Evolutionary conservation across 2,797 vertebrate genomes (phyloP).

Genomic region (Gallinago nigripennis): DNA sequence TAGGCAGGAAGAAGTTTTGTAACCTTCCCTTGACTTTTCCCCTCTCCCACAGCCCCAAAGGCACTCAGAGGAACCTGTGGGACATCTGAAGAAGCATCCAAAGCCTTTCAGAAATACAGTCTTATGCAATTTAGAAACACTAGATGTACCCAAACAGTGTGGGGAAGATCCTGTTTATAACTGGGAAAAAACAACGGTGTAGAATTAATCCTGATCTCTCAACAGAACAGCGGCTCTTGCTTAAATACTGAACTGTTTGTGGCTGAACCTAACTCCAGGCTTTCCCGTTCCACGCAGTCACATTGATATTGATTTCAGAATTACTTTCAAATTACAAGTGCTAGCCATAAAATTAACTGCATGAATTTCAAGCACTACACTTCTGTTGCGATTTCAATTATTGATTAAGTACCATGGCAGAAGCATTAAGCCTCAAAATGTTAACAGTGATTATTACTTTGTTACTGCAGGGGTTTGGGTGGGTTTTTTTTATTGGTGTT

Average conservation of each 20-base stretch:
- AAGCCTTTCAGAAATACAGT: not conserved
- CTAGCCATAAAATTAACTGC: slow-evolving; percentile 64
- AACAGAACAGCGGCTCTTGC: not conserved
- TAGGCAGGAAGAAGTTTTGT: not conserved
- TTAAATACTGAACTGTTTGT: not conserved
- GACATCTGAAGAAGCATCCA: not conserved
- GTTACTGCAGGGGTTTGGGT: not conserved
- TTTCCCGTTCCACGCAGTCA: not conserved
- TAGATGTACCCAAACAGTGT: not conserved
- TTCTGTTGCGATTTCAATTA: slow-evolving; percentile 59
- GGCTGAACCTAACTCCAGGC: not conserved
- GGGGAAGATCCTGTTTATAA: not conserved
- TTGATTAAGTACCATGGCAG: slow-evolving; percentile 35
- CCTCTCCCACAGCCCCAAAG: not conserved
- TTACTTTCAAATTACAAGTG: slow-evolving; percentile 64
- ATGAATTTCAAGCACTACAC: slow-evolving; percentile 42
- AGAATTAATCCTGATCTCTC: not conserved
- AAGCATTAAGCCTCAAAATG: slow-evolving; percentile 29
- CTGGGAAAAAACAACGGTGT: not conserved
- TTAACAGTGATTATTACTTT: slow-evolving; percentile 8
- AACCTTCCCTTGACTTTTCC: not conserved
- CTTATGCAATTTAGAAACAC: not conserved
- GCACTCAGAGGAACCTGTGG: fast-evolving
- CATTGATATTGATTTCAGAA: slow-evolving; percentile 54
- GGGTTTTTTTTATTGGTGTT: not conserved